A percentile compares a stretch with the other conserved stretches of the same genome.
These are phyloP conservation scores for Athrips mouffetella DNA, from an alignment of 2,888 invertebrate genomes.

Conservation along the genomic window DNA sequence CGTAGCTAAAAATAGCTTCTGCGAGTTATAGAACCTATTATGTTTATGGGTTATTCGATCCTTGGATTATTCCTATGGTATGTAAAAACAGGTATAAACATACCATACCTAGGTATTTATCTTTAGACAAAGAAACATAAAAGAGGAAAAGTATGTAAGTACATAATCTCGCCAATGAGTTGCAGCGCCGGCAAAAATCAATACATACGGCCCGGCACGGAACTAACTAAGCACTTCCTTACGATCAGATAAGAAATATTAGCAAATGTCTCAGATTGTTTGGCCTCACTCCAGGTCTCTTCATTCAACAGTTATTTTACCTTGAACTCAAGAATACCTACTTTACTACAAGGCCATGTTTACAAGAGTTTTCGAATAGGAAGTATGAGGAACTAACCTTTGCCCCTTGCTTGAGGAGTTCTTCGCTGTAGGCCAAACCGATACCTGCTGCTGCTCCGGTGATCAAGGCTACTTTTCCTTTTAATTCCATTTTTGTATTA, in stretches of 20 bases:
- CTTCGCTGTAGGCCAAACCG: constrained; percentile 84
- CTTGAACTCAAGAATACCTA: constrained; percentile 54
- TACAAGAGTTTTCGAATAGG: constrained; percentile 25
- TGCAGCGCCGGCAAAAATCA: constrained; percentile 58
- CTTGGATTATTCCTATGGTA: too few species aligned
- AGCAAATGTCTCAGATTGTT: constrained; percentile 21
- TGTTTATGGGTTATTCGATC: too few species aligned
- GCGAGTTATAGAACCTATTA: too few species aligned
- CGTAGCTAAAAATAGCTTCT: too few species aligned
- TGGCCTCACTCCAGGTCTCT: constrained; percentile 38
- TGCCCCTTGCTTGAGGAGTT: constrained; percentile 84
- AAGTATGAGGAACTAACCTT: constrained; percentile 79
- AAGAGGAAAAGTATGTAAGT: constrained; percentile 35
- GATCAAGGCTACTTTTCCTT: constrained; percentile 85
- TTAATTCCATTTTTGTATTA: constrained; percentile 81
- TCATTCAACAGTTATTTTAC: constrained; percentile 53
- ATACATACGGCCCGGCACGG: constrained; percentile 46
- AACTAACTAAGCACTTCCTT: constrained; percentile 1
- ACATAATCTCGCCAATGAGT: constrained; percentile 39
- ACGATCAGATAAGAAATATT: constrained; percentile 21
- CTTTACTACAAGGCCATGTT: constrained; percentile 23
- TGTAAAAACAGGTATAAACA: too few species aligned
- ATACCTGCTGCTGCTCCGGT: constrained; percentile 87
- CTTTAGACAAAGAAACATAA: constrained; percentile 37
- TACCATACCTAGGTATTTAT: neutral